Evolutionary conservation across 2,113 vertebrate species (phyloP), one percentile per base, ranked within the genome.

Genomic region (Pterophyllum scalare): DNA sequence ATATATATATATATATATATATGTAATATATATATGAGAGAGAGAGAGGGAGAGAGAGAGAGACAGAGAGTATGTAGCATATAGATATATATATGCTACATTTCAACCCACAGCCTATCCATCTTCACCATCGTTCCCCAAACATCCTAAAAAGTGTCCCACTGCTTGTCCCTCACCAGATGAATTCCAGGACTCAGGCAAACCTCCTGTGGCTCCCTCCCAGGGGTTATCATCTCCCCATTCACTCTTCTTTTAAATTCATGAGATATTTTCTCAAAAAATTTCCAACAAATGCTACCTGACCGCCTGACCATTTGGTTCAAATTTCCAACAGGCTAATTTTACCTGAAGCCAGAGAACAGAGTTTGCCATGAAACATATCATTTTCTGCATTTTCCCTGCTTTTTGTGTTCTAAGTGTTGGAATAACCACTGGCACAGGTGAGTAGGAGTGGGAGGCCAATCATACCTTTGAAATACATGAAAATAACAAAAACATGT

Each of bases 171-270:
- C 64, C 38, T 12, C 15, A 31, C 35, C 54, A 72, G 28, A 22
- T 49, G 64, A 70, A 31, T 58, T 72, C 33, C 56, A 58, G 19
- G 17, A 67, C 52, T 70, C 38, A 80, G 19, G 20, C 35, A 14
- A 72, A 46, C 26, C 38, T 57, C 62, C 54, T 31, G 64, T 62
- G 59, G 59, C 46, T 54, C 54, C 77, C 20, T 56, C 77, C 59
- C 59, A 24, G 54, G 26, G 56, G 35, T 80, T 70, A 49, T 59
- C 56, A 49, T 70, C 26, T 58, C 43, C 26, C 54, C 15, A 72
- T 59, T 80, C 20, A 31, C 19, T 49, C 35, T 59, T 43, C 64
- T 72, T 80, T 80, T 72, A 59, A 49, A 72, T 80, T 59, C 79
- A 80, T 72, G 46, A 79, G 59, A 62, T 35, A 54, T 64, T 64